These are phyloP conservation scores for Mimas tiliae DNA, from an alignment of 2,888 invertebrate genomes.

Conservation along the genomic window DNA sequence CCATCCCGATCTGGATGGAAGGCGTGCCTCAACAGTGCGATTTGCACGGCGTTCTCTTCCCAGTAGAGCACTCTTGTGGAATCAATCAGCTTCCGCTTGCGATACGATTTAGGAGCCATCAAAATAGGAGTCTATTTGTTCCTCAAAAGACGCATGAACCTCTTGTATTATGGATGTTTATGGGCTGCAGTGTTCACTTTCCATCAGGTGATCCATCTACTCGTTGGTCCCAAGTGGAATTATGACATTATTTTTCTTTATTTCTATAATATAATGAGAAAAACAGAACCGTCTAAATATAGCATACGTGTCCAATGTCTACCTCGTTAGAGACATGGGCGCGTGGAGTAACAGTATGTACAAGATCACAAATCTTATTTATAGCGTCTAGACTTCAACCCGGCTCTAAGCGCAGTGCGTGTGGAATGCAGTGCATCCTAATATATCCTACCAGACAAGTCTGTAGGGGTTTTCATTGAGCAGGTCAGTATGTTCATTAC, in stretches of 20 bases:
- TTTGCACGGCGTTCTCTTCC: too few species aligned
- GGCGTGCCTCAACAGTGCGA: too few species aligned
- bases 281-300: neutral
- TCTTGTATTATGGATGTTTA: too few species aligned
- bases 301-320: neutral
- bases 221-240: too few species aligned
- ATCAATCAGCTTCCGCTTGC: too few species aligned
- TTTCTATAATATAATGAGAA: neutral
- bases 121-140: too few species aligned
- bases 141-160: too few species aligned
- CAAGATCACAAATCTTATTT: slow-evolving; percentile 28
- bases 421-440: slow-evolving; percentile 14
- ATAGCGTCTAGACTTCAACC: slow-evolving; percentile 47
- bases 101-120: too few species aligned
- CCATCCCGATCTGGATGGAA: too few species aligned
- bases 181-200: too few species aligned
- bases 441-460: neutral
- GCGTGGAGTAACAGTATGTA: neutral
- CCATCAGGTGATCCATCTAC: too few species aligned
- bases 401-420: slow-evolving; percentile 46
- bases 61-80: too few species aligned
- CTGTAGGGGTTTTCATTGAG: neutral
- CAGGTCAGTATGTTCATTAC: neutral
- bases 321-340: neutral
- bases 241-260: neutral